Evolutionary conservation across 2,797 vertebrate genomes (phyloP).

Genomic region (Rousettus madagascariensis): DNA sequence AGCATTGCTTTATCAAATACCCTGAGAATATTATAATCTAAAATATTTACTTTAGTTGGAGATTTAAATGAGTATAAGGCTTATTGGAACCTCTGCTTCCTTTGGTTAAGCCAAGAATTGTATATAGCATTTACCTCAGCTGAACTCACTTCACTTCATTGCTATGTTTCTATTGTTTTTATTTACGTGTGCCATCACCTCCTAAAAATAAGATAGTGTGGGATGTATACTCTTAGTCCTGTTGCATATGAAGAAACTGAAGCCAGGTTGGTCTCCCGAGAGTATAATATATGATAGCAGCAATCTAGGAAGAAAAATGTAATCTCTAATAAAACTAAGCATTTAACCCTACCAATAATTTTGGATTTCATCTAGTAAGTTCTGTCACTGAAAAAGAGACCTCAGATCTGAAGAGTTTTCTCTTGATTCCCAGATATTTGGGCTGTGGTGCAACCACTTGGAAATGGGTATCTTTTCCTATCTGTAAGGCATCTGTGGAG

Average conservation of each 20-base stretch:
- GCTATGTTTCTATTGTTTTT: not conserved
- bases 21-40: not conserved
- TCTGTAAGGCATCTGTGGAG: not conserved
- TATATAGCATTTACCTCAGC: not conserved
- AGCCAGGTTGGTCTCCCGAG: not conserved
- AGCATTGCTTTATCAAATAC: slow-evolving; percentile 10
- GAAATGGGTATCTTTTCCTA: not conserved
- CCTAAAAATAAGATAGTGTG: not conserved
- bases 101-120: not conserved
- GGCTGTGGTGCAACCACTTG: not conserved
- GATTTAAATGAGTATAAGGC: not conserved
- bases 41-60: slow-evolving; percentile 10
- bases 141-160: not conserved
- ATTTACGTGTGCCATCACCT: not conserved
- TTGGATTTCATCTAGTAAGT: not conserved
- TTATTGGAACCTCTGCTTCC: not conserved
- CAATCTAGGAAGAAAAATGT: not conserved
- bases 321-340: not conserved
- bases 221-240: not conserved
- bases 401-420: not conserved
- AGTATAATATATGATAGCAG: not conserved
- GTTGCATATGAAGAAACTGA: not conserved
- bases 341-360: not conserved
- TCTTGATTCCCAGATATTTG: not conserved
- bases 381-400: not conserved